phyloP scores from a whole-genome alignment of 2,888 invertebrate genomes.

The Apeira syringaria region DNA sequence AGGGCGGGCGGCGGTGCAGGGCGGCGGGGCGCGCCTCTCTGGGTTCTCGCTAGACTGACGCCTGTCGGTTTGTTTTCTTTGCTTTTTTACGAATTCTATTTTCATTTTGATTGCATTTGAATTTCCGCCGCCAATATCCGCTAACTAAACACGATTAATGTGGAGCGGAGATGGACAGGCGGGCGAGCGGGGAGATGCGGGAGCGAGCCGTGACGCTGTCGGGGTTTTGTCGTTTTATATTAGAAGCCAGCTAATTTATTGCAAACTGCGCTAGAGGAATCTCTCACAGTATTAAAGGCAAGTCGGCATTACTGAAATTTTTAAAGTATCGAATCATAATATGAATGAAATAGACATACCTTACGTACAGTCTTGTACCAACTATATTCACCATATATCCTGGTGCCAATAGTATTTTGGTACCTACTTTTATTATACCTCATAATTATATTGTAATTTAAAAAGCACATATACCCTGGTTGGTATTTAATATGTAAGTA shows the following conservation, averaged over 20 bases:
- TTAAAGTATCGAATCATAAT: conserved; percentile 34
- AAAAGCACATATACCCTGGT: no score
- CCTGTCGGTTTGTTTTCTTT: conserved; percentile 82
- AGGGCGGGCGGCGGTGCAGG: conserved; percentile 45
- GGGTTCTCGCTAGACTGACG: conserved; percentile 77
- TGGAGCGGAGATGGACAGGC: conserved; percentile 77
- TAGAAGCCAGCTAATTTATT: conserved; percentile 81
- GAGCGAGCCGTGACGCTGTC: conserved; percentile 56
- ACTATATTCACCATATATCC: no score
- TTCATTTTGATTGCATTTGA: conserved; percentile 84
- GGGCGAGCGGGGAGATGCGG: conserved; percentile 49
- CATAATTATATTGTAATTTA: no score
- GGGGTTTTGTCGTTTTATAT: conserved; percentile 82
- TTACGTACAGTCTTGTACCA: no score
- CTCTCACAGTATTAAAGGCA: conserved; percentile 55
- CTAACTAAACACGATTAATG: conserved; percentile 85
- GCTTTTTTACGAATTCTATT: conserved; percentile 81
- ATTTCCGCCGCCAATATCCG: conserved; percentile 83
- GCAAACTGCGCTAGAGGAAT: conserved; percentile 73
- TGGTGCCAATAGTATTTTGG: no score
- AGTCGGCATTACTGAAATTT: conserved; percentile 44
- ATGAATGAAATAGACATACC: conserved; percentile 15
- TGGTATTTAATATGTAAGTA: no score
- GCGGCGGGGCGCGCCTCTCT: conserved; percentile 50
- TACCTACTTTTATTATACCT: no score